These are phyloP conservation scores for Dasyprocta punctata DNA, from an alignment of 2,113 vertebrate species.

Conservation along the genomic window DNA sequence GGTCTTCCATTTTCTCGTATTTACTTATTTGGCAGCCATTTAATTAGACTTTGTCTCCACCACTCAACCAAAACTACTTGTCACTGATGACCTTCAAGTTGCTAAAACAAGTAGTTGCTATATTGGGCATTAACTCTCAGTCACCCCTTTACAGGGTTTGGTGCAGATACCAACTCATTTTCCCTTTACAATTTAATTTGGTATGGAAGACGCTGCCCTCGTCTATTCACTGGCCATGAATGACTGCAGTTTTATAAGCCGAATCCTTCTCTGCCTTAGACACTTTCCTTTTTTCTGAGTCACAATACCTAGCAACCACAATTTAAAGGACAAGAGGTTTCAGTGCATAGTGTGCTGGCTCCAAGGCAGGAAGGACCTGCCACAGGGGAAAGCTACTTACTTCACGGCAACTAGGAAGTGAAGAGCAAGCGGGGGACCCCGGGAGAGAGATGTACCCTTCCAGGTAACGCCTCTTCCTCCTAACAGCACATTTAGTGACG, in stretches of 20 bases:
- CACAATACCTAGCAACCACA: neutral
- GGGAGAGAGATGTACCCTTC: neutral
- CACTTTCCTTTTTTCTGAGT: neutral
- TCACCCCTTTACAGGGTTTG: neutral
- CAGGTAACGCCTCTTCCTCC: neutral
- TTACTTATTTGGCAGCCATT: neutral
- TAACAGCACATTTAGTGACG: accelerated
- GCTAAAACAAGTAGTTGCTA: neutral
- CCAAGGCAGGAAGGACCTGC: neutral
- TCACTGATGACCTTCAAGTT: neutral
- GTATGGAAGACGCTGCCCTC: neutral
- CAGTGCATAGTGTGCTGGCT: neutral
- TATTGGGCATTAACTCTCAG: neutral
- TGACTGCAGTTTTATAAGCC: neutral
- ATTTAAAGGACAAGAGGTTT: neutral
- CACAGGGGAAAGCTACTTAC: neutral
- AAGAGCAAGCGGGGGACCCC: neutral
- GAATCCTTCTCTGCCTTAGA: neutral
- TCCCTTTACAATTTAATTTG: neutral
- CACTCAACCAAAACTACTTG: neutral
- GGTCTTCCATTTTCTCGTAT: neutral
- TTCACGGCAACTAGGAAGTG: neutral
- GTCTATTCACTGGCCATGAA: neutral
- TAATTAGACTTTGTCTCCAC: neutral
- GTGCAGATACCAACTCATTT: neutral